These are phyloP conservation scores for Leiothrix lutea DNA, from an alignment of 2,113 vertebrate genomes.

Conservation along the genomic window DNA sequence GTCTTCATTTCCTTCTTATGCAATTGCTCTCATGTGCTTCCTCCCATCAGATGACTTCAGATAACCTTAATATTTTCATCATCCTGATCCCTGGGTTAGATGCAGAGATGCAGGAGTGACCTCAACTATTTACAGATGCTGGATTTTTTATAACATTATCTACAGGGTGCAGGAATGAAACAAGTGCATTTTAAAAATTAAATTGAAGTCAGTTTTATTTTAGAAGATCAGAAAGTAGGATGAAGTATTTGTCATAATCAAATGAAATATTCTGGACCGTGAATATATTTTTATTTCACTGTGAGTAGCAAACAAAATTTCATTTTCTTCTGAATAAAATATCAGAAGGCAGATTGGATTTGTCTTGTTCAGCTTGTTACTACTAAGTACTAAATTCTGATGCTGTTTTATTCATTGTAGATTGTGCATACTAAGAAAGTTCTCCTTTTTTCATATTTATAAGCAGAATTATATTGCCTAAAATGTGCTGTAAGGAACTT, in stretches of 20 bases:
- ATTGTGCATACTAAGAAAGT: not conserved
- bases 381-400: not conserved
- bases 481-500: constrained; percentile 4
- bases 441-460: constrained; percentile 37
- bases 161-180: not conserved
- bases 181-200: not conserved
- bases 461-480: not conserved
- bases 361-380: not conserved
- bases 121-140: not conserved
- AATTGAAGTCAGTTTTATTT: not conserved
- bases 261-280: not conserved
- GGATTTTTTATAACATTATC: not conserved
- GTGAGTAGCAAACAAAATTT: constrained; percentile 7
- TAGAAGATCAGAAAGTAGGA: not conserved
- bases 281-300: constrained; percentile 6
- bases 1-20: not conserved
- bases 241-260: not conserved
- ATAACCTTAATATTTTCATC: not conserved
- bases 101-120: not conserved
- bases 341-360: not conserved
- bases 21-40: not conserved
- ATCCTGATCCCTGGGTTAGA: not conserved
- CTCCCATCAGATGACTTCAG: not conserved
- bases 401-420: not conserved
- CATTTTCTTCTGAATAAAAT: constrained; percentile 22